Conservation (phyloP, 2,888 invertebrate species). For the Ormia ochracea region DNA sequence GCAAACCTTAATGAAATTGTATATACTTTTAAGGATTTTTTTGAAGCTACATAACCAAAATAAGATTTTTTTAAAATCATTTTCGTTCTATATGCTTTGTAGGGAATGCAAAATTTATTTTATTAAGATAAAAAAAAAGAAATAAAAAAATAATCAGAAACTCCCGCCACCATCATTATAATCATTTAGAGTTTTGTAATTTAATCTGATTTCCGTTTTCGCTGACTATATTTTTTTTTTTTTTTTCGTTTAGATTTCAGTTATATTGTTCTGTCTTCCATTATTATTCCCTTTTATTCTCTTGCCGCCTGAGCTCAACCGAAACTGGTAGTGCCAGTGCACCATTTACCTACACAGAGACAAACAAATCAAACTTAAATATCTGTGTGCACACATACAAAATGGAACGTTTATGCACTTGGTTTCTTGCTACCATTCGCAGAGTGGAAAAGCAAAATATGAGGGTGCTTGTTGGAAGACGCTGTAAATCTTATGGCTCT, state of each 20-base stretch:
- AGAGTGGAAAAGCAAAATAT: background rate
- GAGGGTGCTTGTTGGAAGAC: background rate
- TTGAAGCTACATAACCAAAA: too few relatives aligned
- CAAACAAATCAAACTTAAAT: constrained; percentile 36
- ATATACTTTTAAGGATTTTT: too few relatives aligned
- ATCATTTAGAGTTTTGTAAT: constrained; percentile 41
- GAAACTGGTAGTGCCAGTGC: constrained; percentile 54
- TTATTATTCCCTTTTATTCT: background rate
- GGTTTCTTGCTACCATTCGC: constrained; percentile 2
- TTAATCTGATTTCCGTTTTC: constrained; percentile 52
- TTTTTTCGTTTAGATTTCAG: constrained; percentile 10
- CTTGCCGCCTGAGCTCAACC: background rate
- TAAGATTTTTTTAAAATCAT: too few relatives aligned
- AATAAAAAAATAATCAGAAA: too few relatives aligned
- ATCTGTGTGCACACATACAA: constrained; percentile 39
- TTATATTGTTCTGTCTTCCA: background rate
- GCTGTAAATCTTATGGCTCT: too few relatives aligned
- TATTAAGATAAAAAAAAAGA: too few relatives aligned
- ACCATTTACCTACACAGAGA: constrained; percentile 40
- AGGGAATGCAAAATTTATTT: too few relatives aligned
- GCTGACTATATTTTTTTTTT: constrained; percentile 6
- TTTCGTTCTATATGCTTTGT: too few relatives aligned
- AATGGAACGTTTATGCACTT: constrained; percentile 6
- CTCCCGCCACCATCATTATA: constrained; percentile 33
- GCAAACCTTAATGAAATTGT: too few relatives aligned